Evolutionary conservation across 2,797 vertebrate genomes (phyloP).

Genomic region (Sylvia borin): DNA sequence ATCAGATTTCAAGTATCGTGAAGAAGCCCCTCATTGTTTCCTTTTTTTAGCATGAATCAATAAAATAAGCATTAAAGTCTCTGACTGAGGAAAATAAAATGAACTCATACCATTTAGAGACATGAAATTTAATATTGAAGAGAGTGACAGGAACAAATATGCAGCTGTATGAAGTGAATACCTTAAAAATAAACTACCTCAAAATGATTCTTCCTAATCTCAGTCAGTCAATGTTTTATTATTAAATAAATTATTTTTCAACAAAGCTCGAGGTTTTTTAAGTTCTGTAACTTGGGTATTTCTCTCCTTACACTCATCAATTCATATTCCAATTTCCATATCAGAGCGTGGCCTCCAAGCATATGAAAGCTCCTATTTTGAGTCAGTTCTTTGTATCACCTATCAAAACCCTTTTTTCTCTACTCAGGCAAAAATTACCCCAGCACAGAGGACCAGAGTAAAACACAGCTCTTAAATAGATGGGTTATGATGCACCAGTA

Average conservation of each 20-base stretch:
- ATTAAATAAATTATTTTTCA: slow-evolving; percentile 2
- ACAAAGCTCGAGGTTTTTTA: not conserved
- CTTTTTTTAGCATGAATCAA: slow-evolving; percentile 52
- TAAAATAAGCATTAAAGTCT: slow-evolving; percentile 59
- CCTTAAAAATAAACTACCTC: not conserved
- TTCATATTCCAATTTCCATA: not conserved
- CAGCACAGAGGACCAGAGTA: not conserved
- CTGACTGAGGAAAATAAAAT: slow-evolving; percentile 66
- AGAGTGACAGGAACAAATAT: slow-evolving; percentile 41
- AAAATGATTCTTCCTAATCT: not conserved
- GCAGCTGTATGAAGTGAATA: not conserved
- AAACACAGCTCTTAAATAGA: not conserved
- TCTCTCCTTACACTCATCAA: not conserved
- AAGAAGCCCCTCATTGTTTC: slow-evolving; percentile 46
- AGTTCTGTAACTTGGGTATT: not conserved
- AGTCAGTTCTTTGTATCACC: not conserved
- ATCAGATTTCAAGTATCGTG: slow-evolving; percentile 61
- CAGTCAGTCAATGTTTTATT: not conserved
- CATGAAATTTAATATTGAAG: slow-evolving; percentile 33
- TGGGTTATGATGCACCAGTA: not conserved
- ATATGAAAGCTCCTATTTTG: not conserved
- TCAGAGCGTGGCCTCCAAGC: not conserved
- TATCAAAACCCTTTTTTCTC: not conserved
- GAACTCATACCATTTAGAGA: slow-evolving; percentile 44
- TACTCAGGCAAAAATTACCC: not conserved